Conservation (phyloP, 1,140 invertebrate genomes). For the Melitaea cinxia region DNA sequence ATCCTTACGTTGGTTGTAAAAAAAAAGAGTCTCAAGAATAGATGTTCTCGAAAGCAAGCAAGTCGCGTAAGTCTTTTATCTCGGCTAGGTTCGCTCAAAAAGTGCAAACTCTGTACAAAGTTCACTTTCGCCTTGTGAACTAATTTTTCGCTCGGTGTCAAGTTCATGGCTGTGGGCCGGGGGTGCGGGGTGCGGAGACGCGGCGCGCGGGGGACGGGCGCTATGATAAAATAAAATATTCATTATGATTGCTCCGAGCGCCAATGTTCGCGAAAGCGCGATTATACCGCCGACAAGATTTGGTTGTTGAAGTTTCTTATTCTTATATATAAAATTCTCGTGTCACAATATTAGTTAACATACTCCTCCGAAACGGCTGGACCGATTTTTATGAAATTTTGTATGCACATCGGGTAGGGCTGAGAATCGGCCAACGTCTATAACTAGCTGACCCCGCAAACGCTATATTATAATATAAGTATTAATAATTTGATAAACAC, state of each 20-base stretch:
- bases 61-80: slow-evolving; percentile 70
- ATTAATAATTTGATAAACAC: no score
- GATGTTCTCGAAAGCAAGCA: slow-evolving; percentile 27
- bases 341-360: no score
- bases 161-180: slow-evolving; percentile 68
- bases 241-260: slow-evolving; percentile 77
- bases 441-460: no score
- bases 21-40: slow-evolving; percentile 10
- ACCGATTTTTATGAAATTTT: no score
- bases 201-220: slow-evolving; percentile 41
- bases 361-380: no score
- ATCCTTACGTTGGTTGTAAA: neutral
- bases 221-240: slow-evolving; percentile 81
- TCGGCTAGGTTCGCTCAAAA: slow-evolving; percentile 73
- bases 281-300: slow-evolving; percentile 41
- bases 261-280: slow-evolving; percentile 60
- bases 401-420: no score
- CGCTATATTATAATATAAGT: no score
- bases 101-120: slow-evolving; percentile 78
- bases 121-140: slow-evolving; percentile 80
- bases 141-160: slow-evolving; percentile 80
- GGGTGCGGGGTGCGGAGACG: slow-evolving; percentile 35
- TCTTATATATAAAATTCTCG: no score
- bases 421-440: no score
- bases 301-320: slow-evolving; percentile 43